A percentile compares a stretch with the other conserved stretches of the same genome.
Conservation (phyloP, 2,113 vertebrate genomes). For the Rhinolophus ferrumequinum region DNA sequence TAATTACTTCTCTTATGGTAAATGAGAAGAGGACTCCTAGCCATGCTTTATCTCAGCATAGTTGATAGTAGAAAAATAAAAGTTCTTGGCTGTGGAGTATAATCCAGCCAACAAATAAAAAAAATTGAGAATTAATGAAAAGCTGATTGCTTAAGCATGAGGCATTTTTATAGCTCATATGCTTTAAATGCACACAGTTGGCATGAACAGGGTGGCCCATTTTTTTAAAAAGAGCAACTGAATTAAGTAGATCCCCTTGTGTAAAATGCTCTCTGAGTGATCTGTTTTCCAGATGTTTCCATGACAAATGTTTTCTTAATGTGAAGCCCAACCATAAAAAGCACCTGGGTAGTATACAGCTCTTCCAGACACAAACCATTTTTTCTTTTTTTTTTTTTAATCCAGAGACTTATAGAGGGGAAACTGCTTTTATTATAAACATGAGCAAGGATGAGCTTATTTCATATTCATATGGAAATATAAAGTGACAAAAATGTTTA, state of each 20-base stretch:
- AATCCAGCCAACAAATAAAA: slow-evolving; percentile 16
- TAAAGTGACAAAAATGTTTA: slow-evolving; percentile 56
- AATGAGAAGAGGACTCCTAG: background rate
- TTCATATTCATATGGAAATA: slow-evolving; percentile 54
- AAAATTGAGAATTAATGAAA: slow-evolving; percentile 59
- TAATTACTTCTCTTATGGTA: background rate
- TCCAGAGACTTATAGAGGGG: background rate
- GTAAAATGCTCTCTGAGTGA: slow-evolving; percentile 63
- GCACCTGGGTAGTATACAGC: slow-evolving; percentile 31
- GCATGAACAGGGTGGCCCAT: slow-evolving; percentile 66
- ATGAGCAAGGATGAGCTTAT: background rate
- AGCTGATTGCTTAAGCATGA: slow-evolving; percentile 54
- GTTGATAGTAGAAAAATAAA: background rate
- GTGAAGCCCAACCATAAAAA: slow-evolving; percentile 65
- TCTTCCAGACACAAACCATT: slow-evolving; percentile 57
- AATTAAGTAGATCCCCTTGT: slow-evolving; percentile 70
- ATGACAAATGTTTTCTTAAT: slow-evolving; percentile 60
- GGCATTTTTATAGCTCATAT: slow-evolving; percentile 61
- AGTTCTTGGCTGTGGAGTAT: background rate
- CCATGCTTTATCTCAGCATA: background rate
- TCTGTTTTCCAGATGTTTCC: slow-evolving; percentile 69
- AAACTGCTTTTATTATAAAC: slow-evolving; percentile 65
- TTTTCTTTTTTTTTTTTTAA: slow-evolving; percentile 20
- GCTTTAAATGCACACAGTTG: slow-evolving; percentile 66
- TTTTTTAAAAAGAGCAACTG: slow-evolving; percentile 65